Base-by-base conservation (phyloP, 2,113 vertebrate species). In the Polyodon spathula region DNA sequence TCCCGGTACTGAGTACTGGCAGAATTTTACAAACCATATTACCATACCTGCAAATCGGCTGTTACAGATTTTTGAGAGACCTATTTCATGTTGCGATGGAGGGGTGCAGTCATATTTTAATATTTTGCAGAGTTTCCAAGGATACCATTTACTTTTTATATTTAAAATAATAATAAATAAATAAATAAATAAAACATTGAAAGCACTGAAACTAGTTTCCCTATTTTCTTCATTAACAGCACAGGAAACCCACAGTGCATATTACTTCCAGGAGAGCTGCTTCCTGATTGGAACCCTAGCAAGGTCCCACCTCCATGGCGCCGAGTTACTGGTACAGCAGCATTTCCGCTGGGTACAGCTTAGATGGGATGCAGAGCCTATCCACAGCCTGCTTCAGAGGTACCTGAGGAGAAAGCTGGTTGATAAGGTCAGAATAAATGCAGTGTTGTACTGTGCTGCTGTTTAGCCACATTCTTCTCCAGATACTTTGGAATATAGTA, bases 281-380 rank as follows among this genome's bases (percentile, higher is more conserved):
- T 98, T 94, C 77, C 72, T 97, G 70, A 81, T 97, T 71, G 92
- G 87, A 14, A 92, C 93, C 0, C 71, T 97, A 0, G 81, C 92
- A 0, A 94, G 92, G 77, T 84, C 90, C 58, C 85, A 87, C 44
- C 91, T 97, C 4, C 93, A 93, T 68, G 91, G 94, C 58, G 74
- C 90, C 0, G 94, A 97, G 76, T 71, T 95, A 68, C 79, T 89
- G 66, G 89, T 93, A 40, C 93, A 97, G 79, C 94, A 96, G 67
- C 91, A 98, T 67, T 97, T 97, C 80, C 91, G 91, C 66, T 98
- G 94, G 95, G 90, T 95, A 39, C 92, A 93, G 2, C 86, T 97
- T 37, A 81, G 93, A 50, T 98, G 95, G 93, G 94, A 97, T 57
- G 82, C 86, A 4, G 93, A 98, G 63, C 94, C 94, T 8, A 89